Conservation (phyloP, 2,888 invertebrate species). For the Silvanus unidentatus region DNA sequence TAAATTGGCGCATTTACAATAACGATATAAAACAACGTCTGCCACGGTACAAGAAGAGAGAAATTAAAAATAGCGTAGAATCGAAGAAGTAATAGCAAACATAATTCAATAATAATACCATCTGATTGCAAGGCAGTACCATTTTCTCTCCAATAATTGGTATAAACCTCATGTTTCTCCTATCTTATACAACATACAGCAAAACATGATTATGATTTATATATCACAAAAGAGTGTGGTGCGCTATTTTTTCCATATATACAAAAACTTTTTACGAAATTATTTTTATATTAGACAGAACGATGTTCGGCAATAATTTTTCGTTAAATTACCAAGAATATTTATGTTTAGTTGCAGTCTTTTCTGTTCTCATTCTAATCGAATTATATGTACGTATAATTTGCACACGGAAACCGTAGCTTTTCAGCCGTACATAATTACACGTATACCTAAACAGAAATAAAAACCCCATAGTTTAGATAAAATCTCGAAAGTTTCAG, state of each 20-base stretch:
- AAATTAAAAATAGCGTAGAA: slow-evolving; percentile 21
- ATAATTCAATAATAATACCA: slow-evolving; percentile 30
- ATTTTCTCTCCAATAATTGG: slow-evolving; percentile 25
- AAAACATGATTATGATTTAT: slow-evolving; percentile 23
- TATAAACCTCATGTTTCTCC: slow-evolving; percentile 16
- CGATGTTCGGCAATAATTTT: slow-evolving; percentile 15
- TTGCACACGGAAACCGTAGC: too few relatives aligned
- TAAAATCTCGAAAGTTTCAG: background rate
- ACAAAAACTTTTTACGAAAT: slow-evolving; percentile 17
- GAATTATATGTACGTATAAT: too few relatives aligned
- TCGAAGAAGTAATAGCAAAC: slow-evolving; percentile 25
- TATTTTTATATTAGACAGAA: slow-evolving; percentile 10
- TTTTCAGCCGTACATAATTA: too few relatives aligned
- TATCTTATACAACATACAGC: slow-evolving; percentile 12
- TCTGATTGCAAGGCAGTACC: slow-evolving; percentile 21
- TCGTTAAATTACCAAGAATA: slow-evolving; percentile 11
- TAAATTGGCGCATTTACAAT: too few relatives aligned
- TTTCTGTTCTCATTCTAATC: too few relatives aligned
- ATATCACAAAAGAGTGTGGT: slow-evolving; percentile 3
- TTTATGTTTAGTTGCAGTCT: too few relatives aligned
- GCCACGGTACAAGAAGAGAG: background rate
- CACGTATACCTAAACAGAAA: too few relatives aligned
- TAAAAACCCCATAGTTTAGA: too few relatives aligned
- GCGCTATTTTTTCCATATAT: too few relatives aligned
- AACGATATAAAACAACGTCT: background rate